A percentile compares a stretch with the other conserved stretches of the same genome.
Conservation (phyloP, 2,113 vertebrate genomes). For the Nerophis lumbriciformis region DNA sequence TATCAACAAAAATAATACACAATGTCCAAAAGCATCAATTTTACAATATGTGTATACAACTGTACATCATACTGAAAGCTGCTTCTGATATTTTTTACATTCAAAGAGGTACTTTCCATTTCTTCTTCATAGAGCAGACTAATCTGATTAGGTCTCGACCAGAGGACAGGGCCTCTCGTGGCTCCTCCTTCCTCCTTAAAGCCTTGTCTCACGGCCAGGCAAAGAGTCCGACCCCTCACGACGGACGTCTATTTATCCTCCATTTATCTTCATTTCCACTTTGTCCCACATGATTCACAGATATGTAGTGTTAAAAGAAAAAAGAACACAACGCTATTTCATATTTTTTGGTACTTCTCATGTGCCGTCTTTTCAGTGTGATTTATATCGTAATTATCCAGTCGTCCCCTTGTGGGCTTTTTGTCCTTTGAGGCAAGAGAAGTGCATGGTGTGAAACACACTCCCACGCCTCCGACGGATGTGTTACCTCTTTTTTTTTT, state of each 20-base stretch:
- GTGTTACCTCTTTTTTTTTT: conserved; percentile 18
- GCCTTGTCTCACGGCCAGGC: conserved; percentile 29
- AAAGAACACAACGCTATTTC: background rate
- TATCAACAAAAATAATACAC: too few relatives aligned
- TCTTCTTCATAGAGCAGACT: background rate
- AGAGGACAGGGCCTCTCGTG: conserved; percentile 8
- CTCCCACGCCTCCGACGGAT: conserved; percentile 32
- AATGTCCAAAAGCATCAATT: too few relatives aligned
- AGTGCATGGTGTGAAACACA: conserved; percentile 38
- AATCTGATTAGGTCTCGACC: conserved; percentile 25
- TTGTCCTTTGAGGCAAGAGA: conserved; percentile 45
- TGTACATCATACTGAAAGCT: too few relatives aligned
- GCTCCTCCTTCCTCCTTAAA: conserved; percentile 44
- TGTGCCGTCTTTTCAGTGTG: conserved; percentile 10
- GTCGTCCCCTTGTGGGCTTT: conserved; percentile 40
- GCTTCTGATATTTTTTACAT: background rate
- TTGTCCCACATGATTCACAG: conserved; percentile 26
- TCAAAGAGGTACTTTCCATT: background rate
- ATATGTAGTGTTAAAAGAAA: conserved; percentile 23
- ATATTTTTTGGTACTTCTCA: background rate
- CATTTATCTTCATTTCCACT: conserved; percentile 47
- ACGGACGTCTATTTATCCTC: conserved; percentile 43
- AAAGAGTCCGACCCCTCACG: conserved; percentile 30
- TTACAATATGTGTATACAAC: too few relatives aligned
- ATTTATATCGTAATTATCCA: conserved; percentile 48